Base-by-base conservation (phyloP, 2,113 vertebrate genomes). In the Lophochroa leadbeateri region DNA sequence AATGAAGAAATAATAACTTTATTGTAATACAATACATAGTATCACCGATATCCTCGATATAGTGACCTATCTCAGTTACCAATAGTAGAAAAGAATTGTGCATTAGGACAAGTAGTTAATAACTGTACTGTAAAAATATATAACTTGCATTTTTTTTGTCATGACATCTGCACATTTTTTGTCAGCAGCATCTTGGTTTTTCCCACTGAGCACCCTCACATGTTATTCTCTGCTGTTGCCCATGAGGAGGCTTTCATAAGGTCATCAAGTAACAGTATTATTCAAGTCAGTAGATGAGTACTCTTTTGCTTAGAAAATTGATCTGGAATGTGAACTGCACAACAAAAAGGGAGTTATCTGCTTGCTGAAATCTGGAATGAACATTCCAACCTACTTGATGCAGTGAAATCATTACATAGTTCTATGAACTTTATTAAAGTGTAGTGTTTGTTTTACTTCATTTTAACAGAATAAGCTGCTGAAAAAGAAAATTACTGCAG, bases 381-480 rank as follows among this genome's bases (percentile, higher is more conserved):
- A 61, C 70, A 58, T 68, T 92, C 52, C 10, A 8, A 61, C 39
- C 25, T 78, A 47, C 17, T 25, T 35, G 33, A 27, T 15, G 10
- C 41, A 35, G 27, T 60, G 72, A 61, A 76, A 78, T 39, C 14
- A 15, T 37, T 46, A 7, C 25, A 37, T 41, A 49, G 57, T 74
- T 57, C 29, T 67, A 1, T 49, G 29, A n/a, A 61, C 8, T 80
- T 60, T 60, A 21, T 9, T 46, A 55, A 91, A 41, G 7, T 21
- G 20, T 28, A 71, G 52, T 72, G 10, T 21, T 82, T 86, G 6
- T 15, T 91, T 84, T 78, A 33, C 72, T 96, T 95, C 88, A 77
- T 91, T 77, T 98, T 97, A 82, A 97, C 95, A 99, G 99, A 99
- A 98, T 96, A 99, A 99, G 94, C 52, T 70, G 25, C 98, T 99